These are phyloP conservation scores for Germaria angustata DNA, from an alignment of 2,888 invertebrate genomes.

Conservation along the genomic window DNA sequence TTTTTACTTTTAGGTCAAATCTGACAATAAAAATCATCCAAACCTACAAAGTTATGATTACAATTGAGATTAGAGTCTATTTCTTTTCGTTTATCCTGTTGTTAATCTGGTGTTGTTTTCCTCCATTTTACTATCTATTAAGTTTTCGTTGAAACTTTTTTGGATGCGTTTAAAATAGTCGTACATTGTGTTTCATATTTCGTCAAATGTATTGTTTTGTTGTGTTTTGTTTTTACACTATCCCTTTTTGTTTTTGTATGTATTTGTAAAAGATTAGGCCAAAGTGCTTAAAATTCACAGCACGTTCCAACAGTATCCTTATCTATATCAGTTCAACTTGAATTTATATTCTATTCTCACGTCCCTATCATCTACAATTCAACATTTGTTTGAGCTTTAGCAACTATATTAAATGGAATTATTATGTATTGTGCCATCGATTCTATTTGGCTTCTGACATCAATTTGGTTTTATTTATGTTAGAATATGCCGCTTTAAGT, in stretches of 20 bases:
- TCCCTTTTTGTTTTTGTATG: no score
- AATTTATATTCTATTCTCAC: slow-evolving; percentile 30
- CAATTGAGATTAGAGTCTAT: slow-evolving; percentile 37
- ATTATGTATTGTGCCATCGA: slow-evolving; percentile 1
- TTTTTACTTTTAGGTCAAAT: slow-evolving; percentile 10
- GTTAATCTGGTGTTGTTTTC: slow-evolving; percentile 23
- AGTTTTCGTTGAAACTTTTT: background rate
- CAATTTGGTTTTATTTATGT: background rate
- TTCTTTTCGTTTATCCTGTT: slow-evolving; percentile 38
- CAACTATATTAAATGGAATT: slow-evolving; percentile 14
- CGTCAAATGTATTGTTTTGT: no score
- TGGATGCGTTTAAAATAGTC: no score
- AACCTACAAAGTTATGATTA: slow-evolving; percentile 16
- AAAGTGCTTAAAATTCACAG: background rate
- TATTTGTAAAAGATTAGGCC: no score
- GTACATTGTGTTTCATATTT: no score
- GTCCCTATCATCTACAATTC: slow-evolving; percentile 48
- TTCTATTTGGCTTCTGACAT: background rate
- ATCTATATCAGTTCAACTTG: slow-evolving; percentile 12
- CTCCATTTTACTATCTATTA: slow-evolving; percentile 14
- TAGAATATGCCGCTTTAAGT: no score
- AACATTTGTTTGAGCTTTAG: slow-evolving; percentile 33
- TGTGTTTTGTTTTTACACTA: no score
- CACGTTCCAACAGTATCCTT: slow-evolving; percentile 36
- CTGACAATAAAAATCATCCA: background rate